Evolutionary conservation across 2,888 invertebrate genomes (phyloP).

Genomic region (Mimas tiliae): DNA sequence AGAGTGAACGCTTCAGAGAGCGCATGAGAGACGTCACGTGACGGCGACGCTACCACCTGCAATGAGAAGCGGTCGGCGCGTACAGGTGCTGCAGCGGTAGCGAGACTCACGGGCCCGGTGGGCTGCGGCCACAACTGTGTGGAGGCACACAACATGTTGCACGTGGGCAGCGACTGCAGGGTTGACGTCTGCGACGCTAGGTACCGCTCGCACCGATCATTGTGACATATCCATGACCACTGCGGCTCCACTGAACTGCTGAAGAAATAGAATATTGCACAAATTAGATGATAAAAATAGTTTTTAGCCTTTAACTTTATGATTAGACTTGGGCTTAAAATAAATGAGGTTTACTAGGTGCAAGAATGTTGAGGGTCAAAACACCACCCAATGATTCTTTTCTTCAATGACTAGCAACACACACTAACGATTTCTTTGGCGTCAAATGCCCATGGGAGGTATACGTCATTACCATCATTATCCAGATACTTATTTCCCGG

Average conservation of each 20-base stretch:
- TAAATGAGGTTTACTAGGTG: too few relatives aligned
- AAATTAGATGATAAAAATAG: background rate
- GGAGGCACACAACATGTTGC: constrained; percentile 91
- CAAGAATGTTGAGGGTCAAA: too few relatives aligned
- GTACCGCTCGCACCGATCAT: constrained; percentile 88
- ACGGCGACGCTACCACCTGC: constrained; percentile 67
- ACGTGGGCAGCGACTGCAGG: constrained; percentile 88
- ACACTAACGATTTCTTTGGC: too few relatives aligned
- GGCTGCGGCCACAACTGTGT: constrained; percentile 92
- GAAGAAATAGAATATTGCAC: background rate
- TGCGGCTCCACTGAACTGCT: constrained; percentile 82
- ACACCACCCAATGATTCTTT: too few relatives aligned
- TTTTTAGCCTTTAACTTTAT: too few relatives aligned
- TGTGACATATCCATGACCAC: constrained; percentile 92
- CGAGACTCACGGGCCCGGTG: constrained; percentile 88
- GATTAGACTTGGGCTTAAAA: too few relatives aligned
- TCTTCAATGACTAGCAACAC: too few relatives aligned
- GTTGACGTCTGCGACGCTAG: constrained; percentile 64
- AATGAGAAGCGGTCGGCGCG: constrained; percentile 80
- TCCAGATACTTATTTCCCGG: too few relatives aligned
- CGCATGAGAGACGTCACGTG: constrained; percentile 63
- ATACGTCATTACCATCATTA: too few relatives aligned
- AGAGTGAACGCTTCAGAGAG: constrained; percentile 79
- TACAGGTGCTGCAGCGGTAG: constrained; percentile 86
- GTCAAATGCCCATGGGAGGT: too few relatives aligned